These are phyloP conservation scores for Carduelis carduelis DNA, from an alignment of 2,797 vertebrate species.

Conservation along the genomic window DNA sequence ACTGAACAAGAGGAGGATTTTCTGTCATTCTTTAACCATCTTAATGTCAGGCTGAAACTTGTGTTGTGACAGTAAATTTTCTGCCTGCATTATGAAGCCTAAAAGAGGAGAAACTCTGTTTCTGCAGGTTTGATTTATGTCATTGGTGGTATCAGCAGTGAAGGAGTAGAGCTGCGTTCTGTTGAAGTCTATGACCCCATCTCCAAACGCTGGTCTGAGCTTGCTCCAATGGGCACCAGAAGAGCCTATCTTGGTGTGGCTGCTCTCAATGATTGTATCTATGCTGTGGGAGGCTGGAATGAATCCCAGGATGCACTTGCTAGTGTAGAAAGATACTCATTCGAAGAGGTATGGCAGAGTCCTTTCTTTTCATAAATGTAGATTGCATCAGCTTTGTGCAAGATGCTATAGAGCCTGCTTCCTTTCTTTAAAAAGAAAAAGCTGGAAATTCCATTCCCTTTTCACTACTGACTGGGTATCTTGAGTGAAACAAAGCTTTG, in stretches of 20 bases:
- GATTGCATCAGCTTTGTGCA: neutral
- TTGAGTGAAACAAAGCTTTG: neutral
- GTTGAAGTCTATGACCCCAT: conserved; percentile 92
- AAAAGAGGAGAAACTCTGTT: conserved; percentile 6
- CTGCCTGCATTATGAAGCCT: neutral
- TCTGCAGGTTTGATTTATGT: conserved; percentile 91
- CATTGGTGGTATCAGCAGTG: conserved; percentile 91
- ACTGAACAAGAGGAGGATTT: neutral
- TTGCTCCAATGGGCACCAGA: conserved; percentile 88
- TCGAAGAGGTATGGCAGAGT: conserved; percentile 84
- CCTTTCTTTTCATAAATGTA: neutral
- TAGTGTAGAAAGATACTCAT: conserved; percentile 93
- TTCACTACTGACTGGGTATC: neutral
- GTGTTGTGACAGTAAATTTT: neutral
- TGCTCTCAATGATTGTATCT: conserved; percentile 91
- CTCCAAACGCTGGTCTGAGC: conserved; percentile 88
- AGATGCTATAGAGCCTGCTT: neutral
- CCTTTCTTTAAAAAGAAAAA: neutral
- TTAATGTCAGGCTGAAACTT: neutral
- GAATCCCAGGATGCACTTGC: conserved; percentile 90
- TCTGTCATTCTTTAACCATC: neutral
- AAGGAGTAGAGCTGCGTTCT: conserved; percentile 90
- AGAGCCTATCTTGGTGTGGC: conserved; percentile 92
- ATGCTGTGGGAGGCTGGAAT: conserved; percentile 94
- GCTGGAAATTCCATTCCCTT: neutral